Percentiles rank a stretch among this genome's conserved stretches.
phyloP scores from a whole-genome alignment of 2,797 vertebrate genomes.

The Danio aesculapii region DNA sequence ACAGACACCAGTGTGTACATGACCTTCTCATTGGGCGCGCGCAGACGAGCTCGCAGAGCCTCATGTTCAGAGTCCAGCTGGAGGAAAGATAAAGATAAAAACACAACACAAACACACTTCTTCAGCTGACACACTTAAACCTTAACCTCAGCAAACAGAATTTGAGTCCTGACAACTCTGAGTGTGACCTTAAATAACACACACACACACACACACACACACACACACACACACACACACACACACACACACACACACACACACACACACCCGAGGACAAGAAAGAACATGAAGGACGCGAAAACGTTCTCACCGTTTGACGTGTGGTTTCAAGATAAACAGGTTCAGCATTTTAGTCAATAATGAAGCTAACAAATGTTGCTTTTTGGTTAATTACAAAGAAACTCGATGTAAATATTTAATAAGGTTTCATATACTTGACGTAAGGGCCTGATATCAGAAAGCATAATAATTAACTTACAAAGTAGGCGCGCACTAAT shows the following conservation, averaged over 20 bases:
- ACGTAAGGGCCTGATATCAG: not conserved
- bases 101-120: not conserved
- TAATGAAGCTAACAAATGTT: not conserved
- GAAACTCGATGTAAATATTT: not conserved
- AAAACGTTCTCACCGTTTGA: not conserved
- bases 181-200: not conserved
- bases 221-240: not conserved
- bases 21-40: constrained; percentile 89
- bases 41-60: constrained; percentile 82
- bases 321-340: not conserved
- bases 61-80: constrained; percentile 95
- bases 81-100: constrained; percentile 38
- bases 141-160: not conserved
- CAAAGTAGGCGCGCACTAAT: not conserved
- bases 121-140: not conserved
- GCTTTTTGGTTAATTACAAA: not conserved
- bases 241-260: not conserved
- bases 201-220: not conserved
- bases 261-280: not conserved
- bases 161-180: not conserved
- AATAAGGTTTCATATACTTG: not conserved
- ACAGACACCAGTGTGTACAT: constrained; percentile 95
- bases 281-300: not conserved
- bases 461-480: not conserved
- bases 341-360: not conserved